These are phyloP conservation scores for Oreonectes daqikongensis DNA, from an alignment of 2,797 vertebrate genomes.

Conservation along the genomic window DNA sequence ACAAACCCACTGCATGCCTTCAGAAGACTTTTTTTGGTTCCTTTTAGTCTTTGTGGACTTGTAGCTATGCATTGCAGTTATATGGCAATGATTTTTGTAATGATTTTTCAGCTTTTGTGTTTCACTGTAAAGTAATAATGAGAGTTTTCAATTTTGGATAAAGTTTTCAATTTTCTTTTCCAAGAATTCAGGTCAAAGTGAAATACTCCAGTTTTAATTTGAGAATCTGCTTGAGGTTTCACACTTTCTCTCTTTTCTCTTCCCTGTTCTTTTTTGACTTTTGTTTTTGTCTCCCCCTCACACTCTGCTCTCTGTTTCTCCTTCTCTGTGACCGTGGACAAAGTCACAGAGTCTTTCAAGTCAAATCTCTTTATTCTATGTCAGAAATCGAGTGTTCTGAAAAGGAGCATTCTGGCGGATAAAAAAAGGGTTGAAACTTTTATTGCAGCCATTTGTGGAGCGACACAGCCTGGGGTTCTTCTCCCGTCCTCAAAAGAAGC, in stretches of 20 bases:
- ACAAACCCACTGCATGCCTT: not conserved
- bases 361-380: constrained; percentile 64
- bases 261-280: constrained; percentile 32
- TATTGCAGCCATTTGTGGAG: constrained; percentile 46
- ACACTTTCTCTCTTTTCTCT: constrained; percentile 3
- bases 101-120: not conserved
- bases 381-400: constrained; percentile 64
- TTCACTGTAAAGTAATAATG: not conserved
- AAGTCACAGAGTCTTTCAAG: constrained; percentile 57
- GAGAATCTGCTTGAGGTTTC: constrained; percentile 39
- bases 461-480: constrained; percentile 24
- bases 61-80: not conserved
- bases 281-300: constrained; percentile 37
- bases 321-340: constrained; percentile 44
- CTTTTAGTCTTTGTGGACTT: no score
- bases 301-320: constrained; percentile 20
- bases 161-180: not conserved
- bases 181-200: not conserved
- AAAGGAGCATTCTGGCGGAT: constrained; percentile 52
- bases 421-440: constrained; percentile 39
- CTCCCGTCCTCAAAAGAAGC: constrained; percentile 30
- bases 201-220: not conserved
- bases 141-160: not conserved
- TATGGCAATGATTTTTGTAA: not conserved
- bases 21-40: not conserved